phyloP scores from a whole-genome alignment of 2,888 invertebrate genomes.

The Oscheius sp. region DNA sequence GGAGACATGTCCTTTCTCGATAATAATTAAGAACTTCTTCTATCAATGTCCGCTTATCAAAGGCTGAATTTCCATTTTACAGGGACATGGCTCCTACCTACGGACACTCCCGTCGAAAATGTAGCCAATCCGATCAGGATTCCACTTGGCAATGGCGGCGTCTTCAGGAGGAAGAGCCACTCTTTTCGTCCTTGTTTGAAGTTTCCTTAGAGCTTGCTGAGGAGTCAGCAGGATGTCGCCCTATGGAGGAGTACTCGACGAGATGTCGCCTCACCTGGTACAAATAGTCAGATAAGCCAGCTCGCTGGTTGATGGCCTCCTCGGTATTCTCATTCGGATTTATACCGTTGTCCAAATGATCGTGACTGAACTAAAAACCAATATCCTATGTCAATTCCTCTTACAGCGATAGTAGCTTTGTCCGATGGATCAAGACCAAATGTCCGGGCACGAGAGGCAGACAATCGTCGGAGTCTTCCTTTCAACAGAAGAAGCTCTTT shows the following conservation, averaged over 20 bases:
- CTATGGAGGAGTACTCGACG: background rate
- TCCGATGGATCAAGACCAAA: background rate
- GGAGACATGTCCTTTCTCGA: constrained; percentile 12
- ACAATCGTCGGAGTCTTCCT: constrained; percentile 4
- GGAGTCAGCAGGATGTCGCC: constrained; percentile 26
- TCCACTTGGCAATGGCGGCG: constrained; percentile 4
- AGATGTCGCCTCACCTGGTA: background rate
- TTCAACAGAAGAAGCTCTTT: constrained; percentile 23
- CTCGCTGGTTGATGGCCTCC: constrained; percentile 11
- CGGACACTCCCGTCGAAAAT: constrained; percentile 11
- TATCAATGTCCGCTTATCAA: constrained; percentile 1
- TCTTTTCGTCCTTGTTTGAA: background rate
- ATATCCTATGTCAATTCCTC: background rate
- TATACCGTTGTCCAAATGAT: background rate
- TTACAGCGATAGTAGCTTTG: constrained; percentile 4
- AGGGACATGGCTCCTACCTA: constrained; percentile 4
- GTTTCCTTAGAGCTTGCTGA: constrained; percentile 3
- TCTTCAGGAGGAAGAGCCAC: background rate
- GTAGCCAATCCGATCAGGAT: constrained; percentile 3
- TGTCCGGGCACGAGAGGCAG: background rate
- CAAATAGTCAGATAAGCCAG: constrained; percentile 17
- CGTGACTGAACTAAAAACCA: constrained; percentile 27
- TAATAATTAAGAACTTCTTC: constrained; percentile 13
- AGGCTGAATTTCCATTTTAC: constrained; percentile 7
- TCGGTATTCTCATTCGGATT: constrained; percentile 1